Percentiles rank a stretch among this genome's conserved stretches.
phyloP scores from a whole-genome alignment of 2,888 invertebrate species.

The Masnerella sp. region DNA sequence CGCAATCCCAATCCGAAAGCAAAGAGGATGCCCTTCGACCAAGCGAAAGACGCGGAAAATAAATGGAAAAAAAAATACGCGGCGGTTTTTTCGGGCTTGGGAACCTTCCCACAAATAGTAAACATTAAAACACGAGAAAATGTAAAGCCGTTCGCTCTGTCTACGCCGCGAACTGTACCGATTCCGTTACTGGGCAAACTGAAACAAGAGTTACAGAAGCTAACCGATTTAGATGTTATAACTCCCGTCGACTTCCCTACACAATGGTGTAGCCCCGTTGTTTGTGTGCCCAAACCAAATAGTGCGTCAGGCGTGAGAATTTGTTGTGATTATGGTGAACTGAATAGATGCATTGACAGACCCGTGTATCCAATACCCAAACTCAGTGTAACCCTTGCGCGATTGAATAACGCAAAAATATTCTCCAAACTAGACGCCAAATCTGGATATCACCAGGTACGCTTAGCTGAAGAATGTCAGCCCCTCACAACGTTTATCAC shows the following conservation, averaged over 20 bases:
- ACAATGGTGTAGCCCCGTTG: conserved; percentile 71
- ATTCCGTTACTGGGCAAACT: conserved; percentile 67
- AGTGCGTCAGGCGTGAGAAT: conserved; percentile 60
- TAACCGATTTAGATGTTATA: conserved; percentile 65
- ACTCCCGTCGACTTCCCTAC: conserved; percentile 65
- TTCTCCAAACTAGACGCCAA: conserved; percentile 59
- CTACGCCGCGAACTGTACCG: conserved; percentile 66
- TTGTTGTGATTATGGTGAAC: conserved; percentile 62
- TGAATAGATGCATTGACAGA: conserved; percentile 17
- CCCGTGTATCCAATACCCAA: conserved; percentile 63
- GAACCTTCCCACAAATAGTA: conserved; percentile 60
- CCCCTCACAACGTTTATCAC: conserved; percentile 39
- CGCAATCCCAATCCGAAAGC: not conserved
- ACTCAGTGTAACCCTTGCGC: conserved; percentile 61
- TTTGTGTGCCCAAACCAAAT: conserved; percentile 65
- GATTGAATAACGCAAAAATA: conserved; percentile 50
- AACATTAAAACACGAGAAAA: conserved; percentile 62
- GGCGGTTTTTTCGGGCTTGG: conserved; percentile 58
- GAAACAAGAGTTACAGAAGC: conserved; percentile 66
- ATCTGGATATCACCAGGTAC: conserved; percentile 52
- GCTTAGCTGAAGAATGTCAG: conserved; percentile 44
- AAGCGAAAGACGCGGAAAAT: not conserved
- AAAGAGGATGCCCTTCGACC: not conserved
- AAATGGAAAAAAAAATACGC: conserved; percentile 27
- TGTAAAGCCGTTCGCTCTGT: conserved; percentile 65